Evolutionary conservation across 2,113 vertebrate genomes (phyloP), one percentile per base, ranked within the genome.

Genomic region (Stegostoma tigrinum): DNA sequence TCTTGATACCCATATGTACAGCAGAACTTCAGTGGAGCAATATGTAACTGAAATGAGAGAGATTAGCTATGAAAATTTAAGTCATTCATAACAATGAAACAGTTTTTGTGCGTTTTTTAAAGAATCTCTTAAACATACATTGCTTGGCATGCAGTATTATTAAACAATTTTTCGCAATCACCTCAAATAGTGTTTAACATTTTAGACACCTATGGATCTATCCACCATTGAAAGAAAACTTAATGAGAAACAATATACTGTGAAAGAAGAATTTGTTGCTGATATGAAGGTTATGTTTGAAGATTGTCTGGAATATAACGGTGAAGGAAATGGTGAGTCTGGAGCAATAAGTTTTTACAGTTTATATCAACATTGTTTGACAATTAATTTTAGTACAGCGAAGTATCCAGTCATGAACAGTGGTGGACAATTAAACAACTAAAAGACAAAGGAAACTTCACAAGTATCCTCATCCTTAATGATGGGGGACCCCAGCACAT

Each of bases 251-350:
- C 98, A 98, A 24, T 99, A 99, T 96, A 97, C 98, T 68, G 97
- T 98, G 87, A 99, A 99, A 98, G 99, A 99, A 67, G 98, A 99
- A 96, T 99, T 99, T 97, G 97, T 98, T 95, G 97, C 98, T 0
- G 99, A 99, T 95, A 98, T 99, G 98, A 99, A 99, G 97, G 98
- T 98, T 96, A 99, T 99, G 97, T 99, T 99, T 97, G 98, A 98
- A 97, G 99, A 99, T 97, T 99, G 99, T 93, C 97, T 98, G 1
- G 98, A 99, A 96, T 99, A 99, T 97, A 99, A 99, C 24, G 99
- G 99, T 70, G 98, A 99, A 95, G 98, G 98, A 96, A 99, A 99
- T 66, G 99, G 99, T 99, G 98, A 98, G 97, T 97, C 67, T 96
- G 34, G 4, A 83, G 55, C 89, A 48, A 45, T 89, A 52, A 6